Conservation (phyloP, 2,113 vertebrate genomes). For the Anarrhichthys ocellatus region DNA sequence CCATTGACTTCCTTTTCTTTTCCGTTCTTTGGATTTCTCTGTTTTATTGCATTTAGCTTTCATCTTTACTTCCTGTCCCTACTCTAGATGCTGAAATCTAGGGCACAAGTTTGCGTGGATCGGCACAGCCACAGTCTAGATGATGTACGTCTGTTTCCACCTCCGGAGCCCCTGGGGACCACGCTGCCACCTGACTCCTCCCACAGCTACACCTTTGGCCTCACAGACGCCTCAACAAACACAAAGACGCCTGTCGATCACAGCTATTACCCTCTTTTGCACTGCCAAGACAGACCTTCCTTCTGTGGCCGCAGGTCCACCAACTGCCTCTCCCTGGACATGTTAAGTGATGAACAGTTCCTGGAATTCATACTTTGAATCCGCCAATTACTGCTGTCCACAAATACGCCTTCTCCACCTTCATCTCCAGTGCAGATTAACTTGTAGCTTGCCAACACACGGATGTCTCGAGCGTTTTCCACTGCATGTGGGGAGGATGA, state of each 20-base stretch:
- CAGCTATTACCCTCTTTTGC: constrained; percentile 74
- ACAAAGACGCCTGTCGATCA: constrained; percentile 64
- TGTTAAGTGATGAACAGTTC: constrained; percentile 84
- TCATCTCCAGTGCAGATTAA: constrained; percentile 3
- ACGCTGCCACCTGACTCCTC: constrained; percentile 79
- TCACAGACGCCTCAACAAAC: constrained; percentile 75
- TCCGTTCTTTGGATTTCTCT: not conserved
- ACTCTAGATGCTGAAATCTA: constrained; percentile 72
- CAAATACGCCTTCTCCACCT: not conserved
- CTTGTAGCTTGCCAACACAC: not conserved
- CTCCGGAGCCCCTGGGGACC: constrained; percentile 66
- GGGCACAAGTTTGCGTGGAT: constrained; percentile 63
- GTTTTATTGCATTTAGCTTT: not conserved
- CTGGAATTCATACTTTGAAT: constrained; percentile 86
- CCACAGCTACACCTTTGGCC: constrained; percentile 85
- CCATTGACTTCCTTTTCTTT: not conserved
- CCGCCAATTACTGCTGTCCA: not conserved
- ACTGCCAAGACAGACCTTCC: constrained; percentile 83
- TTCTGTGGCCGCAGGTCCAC: constrained; percentile 85
- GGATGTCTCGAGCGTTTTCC: constrained; percentile 21
- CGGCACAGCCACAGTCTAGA: constrained; percentile 87
- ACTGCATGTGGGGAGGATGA: not conserved
- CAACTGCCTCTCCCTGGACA: constrained; percentile 87
- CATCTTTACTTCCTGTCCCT: not conserved
- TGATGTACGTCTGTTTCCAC: constrained; percentile 78